Evolutionary conservation across 2,113 vertebrate species (phyloP).

Genomic region (Galbula dea): DNA sequence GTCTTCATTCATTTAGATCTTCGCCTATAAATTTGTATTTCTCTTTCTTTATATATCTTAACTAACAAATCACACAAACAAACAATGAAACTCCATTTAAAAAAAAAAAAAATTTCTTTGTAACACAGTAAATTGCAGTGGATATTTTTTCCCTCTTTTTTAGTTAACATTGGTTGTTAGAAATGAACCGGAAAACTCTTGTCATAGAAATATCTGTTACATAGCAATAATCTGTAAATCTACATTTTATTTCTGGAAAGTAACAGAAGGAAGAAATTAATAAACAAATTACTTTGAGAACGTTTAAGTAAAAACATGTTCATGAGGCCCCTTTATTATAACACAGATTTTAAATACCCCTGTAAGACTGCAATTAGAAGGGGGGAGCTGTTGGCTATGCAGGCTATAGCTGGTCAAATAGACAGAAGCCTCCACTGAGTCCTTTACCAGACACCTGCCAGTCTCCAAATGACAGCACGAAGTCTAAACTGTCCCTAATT

Average conservation of each 20-base stretch:
- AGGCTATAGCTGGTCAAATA: neutral
- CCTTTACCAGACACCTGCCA: neutral
- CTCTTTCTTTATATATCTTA: neutral
- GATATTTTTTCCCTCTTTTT: neutral
- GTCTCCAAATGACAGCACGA: neutral
- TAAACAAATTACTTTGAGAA: neutral
- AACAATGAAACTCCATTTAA: neutral
- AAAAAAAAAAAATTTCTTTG: neutral
- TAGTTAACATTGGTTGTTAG: neutral
- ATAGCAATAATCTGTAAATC: neutral
- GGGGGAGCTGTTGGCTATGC: rapidly evolving
- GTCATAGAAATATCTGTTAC: neutral
- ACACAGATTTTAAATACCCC: neutral
- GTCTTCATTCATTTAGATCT: neutral
- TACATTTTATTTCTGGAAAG: neutral
- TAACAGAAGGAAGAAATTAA: neutral
- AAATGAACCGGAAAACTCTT: neutral
- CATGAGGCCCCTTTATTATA: neutral
- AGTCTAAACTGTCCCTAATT: neutral
- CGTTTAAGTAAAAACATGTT: neutral
- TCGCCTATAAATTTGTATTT: neutral
- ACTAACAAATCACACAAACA: neutral
- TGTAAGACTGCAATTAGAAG: neutral
- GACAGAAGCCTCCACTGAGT: neutral
- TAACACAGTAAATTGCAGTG: neutral